phyloP scores from a whole-genome alignment of 2,113 vertebrate species.

The Crotalus helleri region DNA sequence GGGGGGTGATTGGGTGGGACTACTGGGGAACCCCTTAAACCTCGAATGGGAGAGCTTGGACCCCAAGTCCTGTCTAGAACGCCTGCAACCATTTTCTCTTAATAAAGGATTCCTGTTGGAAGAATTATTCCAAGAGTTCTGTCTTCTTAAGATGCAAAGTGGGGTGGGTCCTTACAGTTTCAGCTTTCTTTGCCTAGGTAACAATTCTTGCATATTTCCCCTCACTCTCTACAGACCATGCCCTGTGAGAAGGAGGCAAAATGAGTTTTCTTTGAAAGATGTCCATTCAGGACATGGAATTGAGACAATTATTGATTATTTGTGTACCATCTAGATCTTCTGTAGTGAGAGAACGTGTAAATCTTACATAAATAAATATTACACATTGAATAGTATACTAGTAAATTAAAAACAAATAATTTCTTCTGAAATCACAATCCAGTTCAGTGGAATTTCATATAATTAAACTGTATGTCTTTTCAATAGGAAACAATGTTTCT shows the following conservation, averaged over 20 bases:
- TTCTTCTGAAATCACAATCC: not conserved
- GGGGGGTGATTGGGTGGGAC: no score
- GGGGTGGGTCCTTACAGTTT: not conserved
- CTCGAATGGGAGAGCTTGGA: no score
- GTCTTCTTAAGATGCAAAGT: no score
- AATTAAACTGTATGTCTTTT: constrained; percentile 17
- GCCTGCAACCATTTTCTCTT: no score
- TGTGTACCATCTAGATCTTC: not conserved
- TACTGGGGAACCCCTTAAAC: no score
- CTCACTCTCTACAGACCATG: not conserved
- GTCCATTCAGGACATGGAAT: not conserved
- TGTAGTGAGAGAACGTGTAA: not conserved
- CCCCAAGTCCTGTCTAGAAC: no score
- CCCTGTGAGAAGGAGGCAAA: not conserved
- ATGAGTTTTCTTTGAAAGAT: not conserved
- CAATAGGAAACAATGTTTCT: constrained; percentile 70
- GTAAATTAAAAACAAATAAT: not conserved
- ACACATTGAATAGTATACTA: not conserved
- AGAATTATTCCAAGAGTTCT: no score
- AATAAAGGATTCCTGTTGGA: no score
- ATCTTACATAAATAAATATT: not conserved
- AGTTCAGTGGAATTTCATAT: not conserved
- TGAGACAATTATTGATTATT: not conserved
- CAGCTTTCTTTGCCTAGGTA: not conserved
- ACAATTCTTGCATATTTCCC: not conserved